Evolutionary conservation across 1,140 invertebrate species (phyloP).

Genomic region (Eulimnadia texana): DNA sequence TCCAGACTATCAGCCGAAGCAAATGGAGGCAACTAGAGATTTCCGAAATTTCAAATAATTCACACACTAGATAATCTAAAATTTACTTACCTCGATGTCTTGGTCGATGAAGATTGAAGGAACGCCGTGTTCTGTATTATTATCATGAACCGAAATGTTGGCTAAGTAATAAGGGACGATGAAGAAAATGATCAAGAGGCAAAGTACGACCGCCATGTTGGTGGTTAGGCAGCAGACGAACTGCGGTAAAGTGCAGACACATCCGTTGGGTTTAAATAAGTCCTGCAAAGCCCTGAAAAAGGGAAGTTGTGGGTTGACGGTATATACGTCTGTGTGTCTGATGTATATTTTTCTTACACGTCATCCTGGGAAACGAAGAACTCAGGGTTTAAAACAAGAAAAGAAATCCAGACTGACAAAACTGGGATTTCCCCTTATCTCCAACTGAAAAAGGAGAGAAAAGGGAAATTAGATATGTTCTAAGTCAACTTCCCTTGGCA

Average conservation of each 20-base stretch:
- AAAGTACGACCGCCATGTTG: not conserved
- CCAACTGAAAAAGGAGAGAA: not conserved
- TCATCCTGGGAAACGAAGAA: not conserved
- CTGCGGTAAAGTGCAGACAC: too few species aligned
- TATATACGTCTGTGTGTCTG: not conserved
- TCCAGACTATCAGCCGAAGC: conserved; percentile 8
- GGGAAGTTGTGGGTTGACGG: not conserved
- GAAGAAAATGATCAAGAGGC: not conserved
- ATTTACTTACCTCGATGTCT: not conserved
- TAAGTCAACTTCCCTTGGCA: not conserved
- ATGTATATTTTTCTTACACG: not conserved
- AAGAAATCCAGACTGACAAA: too few species aligned
- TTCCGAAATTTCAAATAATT: not conserved
- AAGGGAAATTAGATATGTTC: too few species aligned
- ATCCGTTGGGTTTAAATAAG: not conserved
- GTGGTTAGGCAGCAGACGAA: too few species aligned
- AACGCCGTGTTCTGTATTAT: too few species aligned
- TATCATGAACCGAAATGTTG: not conserved
- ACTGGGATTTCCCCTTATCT: not conserved
- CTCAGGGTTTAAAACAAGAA: too few species aligned
- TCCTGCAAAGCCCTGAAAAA: not conserved
- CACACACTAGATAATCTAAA: too few species aligned
- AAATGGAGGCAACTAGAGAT: not conserved
- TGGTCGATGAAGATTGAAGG: not conserved
- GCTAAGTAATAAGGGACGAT: not conserved